phyloP scores from a whole-genome alignment of 2,113 vertebrate species.

The Rhea pennata region DNA sequence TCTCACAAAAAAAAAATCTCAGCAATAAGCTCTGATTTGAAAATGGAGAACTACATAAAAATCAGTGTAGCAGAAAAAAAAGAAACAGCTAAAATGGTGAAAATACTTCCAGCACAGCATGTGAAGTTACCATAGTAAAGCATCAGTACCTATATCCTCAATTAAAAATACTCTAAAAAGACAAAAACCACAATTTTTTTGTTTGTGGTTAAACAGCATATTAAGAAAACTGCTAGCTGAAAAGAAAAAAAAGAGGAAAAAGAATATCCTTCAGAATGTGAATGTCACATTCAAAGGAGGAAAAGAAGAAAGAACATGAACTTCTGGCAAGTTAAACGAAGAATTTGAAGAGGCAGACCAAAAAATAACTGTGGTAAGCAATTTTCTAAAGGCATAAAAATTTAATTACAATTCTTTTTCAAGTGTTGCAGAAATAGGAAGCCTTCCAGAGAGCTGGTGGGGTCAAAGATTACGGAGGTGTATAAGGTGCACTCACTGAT shows the following conservation, averaged over 20 bases:
- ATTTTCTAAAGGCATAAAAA: conserved; percentile 3
- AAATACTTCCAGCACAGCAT: background rate
- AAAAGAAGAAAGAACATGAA: background rate
- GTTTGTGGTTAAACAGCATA: background rate
- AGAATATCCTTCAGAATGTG: background rate
- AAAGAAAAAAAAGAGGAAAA: background rate
- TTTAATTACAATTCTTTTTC: conserved; percentile 19
- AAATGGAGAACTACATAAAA: background rate
- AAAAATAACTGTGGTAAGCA: conserved; percentile 28
- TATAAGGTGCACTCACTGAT: background rate
- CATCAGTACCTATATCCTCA: background rate
- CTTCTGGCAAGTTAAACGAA: background rate
- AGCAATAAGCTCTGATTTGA: background rate
- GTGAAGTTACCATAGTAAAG: background rate
- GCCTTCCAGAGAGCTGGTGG: background rate
- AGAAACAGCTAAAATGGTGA: background rate
- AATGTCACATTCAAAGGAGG: background rate
- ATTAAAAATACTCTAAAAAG: background rate
- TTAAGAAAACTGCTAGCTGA: background rate
- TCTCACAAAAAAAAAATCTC: background rate
- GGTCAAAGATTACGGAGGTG: background rate
- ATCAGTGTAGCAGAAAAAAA: background rate
- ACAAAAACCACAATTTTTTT: background rate
- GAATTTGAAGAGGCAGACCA: background rate
- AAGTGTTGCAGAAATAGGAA: background rate